Evolutionary conservation across 2,113 vertebrate genomes (phyloP), one percentile per base, ranked within the genome.

Genomic region (Coturnix japonica): DNA sequence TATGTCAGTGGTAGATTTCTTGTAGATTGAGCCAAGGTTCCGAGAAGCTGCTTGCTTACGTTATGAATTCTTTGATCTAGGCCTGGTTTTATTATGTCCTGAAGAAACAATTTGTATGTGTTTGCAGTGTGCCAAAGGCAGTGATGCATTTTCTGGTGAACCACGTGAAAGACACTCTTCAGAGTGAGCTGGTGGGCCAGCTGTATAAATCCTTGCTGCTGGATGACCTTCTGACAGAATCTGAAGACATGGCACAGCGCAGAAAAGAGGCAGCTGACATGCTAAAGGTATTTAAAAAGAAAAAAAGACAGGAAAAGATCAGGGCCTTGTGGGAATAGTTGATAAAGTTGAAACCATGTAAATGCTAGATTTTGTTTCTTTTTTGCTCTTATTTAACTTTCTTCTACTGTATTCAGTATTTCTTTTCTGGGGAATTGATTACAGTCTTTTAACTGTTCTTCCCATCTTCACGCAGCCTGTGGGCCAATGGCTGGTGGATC

Each of bases 141-240:
- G 99, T 99, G 92, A 99, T 99, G 99, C 99, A 99, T 97, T 99
- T 99, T 96, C 97, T 99, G 96, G 99, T 99, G 91, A 99, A 99
- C 97, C 98, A 99, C 0, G 99, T 99, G 94, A 99, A 99, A 93
- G 99, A 99, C 92, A 98, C 98, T 93, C 98, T 99, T 80, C 99
- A 99, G 98, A 99, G 99, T 76, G 99, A 99, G 96, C 97, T 99
- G 91, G 99, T 99, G 54, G 99, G 99, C 41, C 99, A 99, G 96
- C 97, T 99, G 51, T 99, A 99, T 74, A 99, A 99, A 92, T 97
- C 98, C 3, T 96, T 97, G 71, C 95, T 99, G 95, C 88, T 99
- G 95, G 98, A 99, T 31, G 99, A 99, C 91, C 98, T 99, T 87
- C 98, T 99, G 76, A 99, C 99, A 0, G 99, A 99, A 96, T 99